Conservation (phyloP, 2,113 vertebrate species). For the Capreolus pygargus region DNA sequence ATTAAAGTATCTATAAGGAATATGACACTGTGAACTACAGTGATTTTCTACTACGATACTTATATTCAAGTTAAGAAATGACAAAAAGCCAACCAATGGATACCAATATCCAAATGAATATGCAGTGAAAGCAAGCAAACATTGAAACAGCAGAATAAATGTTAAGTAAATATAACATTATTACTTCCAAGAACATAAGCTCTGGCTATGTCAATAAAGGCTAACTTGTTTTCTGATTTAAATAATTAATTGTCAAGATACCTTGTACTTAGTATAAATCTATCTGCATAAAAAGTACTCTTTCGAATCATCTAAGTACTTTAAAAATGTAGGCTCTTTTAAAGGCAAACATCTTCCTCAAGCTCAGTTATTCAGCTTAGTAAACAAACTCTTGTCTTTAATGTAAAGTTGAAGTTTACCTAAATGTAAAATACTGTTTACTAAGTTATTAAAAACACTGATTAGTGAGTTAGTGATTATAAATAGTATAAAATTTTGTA, state of each 20-base stretch:
- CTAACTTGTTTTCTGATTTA: not conserved
- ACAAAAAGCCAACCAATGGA: slow-evolving; percentile 13
- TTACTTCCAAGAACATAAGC: not conserved
- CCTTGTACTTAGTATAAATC: not conserved
- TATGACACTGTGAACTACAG: slow-evolving; percentile 16
- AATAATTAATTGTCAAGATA: not conserved
- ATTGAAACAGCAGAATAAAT: not conserved
- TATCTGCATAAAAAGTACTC: not conserved
- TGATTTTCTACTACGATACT: not conserved
- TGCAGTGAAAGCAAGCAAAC: not conserved
- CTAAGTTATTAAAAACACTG: not conserved
- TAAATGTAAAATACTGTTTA: not conserved
- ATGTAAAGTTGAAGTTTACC: not conserved
- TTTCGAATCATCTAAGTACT: not conserved
- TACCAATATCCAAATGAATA: slow-evolving; percentile 5
- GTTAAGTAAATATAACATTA: not conserved
- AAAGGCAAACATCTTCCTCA: not conserved
- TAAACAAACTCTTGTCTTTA: not conserved
- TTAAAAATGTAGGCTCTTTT: not conserved
- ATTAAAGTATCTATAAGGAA: not conserved
- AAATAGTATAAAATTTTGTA: not conserved
- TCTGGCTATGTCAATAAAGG: not conserved
- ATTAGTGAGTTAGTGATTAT: not conserved
- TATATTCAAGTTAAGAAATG: not conserved
- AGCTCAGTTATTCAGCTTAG: not conserved